These are phyloP conservation scores for Ophiothrix spiculata DNA, from an alignment of 35 echinoderm and acorn worm genomes.

Conservation along the genomic window DNA sequence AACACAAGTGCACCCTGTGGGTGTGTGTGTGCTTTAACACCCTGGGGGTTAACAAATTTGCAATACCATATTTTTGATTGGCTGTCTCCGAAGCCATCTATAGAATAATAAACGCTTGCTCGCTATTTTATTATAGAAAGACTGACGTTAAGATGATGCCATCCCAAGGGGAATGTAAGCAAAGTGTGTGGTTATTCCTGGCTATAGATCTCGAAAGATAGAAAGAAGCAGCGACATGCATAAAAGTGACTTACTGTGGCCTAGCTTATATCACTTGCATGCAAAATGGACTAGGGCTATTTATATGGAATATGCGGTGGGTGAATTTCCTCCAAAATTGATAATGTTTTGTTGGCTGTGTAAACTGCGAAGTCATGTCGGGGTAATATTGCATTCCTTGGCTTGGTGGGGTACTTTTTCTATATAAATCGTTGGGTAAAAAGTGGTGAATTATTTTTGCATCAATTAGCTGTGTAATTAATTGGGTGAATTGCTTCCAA, in stretches of 20 bases:
- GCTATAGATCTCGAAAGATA: not conserved
- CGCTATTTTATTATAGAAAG: conserved; percentile 5
- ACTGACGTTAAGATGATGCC: not conserved
- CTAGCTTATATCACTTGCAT: not conserved
- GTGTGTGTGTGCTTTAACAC: not conserved
- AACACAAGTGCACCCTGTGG: not conserved
- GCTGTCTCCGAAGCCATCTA: not conserved
- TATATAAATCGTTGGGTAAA: no score
- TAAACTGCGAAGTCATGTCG: not conserved
- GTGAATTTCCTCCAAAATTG: not conserved
- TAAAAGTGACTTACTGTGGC: not conserved
- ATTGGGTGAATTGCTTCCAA: no score
- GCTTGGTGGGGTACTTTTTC: no score
- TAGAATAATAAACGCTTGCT: conserved; percentile 8
- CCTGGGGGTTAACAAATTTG: conserved; percentile 4
- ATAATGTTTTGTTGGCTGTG: not conserved
- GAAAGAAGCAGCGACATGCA: not conserved
- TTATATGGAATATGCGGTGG: not conserved
- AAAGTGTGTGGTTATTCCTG: not conserved
- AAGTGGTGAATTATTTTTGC: no score
- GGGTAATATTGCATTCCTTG: not conserved
- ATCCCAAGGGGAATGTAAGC: not conserved
- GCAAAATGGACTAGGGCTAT: not conserved
- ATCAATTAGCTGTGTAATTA: no score
- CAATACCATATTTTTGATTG: conserved; percentile 11